Evolutionary conservation across 2,888 invertebrate species (phyloP), one percentile per base, ranked within the genome.

Genomic region (Halictus quadricinctus): DNA sequence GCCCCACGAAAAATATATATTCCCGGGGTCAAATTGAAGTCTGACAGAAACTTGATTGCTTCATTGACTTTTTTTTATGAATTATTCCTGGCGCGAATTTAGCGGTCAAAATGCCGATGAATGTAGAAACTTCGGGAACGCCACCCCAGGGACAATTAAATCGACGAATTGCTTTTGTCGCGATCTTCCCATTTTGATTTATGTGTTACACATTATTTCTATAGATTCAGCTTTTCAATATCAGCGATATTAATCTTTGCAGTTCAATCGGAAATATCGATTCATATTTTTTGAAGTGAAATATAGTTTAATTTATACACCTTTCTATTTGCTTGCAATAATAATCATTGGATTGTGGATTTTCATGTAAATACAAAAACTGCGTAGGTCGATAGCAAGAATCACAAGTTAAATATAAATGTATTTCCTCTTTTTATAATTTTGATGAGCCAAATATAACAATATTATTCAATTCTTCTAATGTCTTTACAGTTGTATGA

Each of bases 21-120:
- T 25, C 13, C 3, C 25, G 4, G 70, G 66, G 43, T 70, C 29
- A n/a, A 70, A 25, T 43, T 43, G 54, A 54, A 70, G 25, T n/a
- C 43, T 12, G 50, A 54, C 41, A 66, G 54, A 70, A 70, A 25
- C 54, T 50, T 70, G 70, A 66, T 73, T 79, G 74, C 60, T 74
- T 50, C n/a, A n/a, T n/a, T 70, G 69, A 75, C 70, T 75, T 54
- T 54, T 5, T 36, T 72, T 60, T 36, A 76, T 70, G n/a, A 72
- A 70, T 76, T 29, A 48, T 60, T 43, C 29, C n/a, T 12, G 36
- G 8, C n/a, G 29, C n/a, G 15, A 29, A 29, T 48, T 36, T n/a
- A n/a, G 1, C 21, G 21, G 2, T n/a, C 58, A 21, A n/a, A 58
- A 54, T n/a, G 15, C 12, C 25, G 54, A 78, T 48, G 43, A 58